These are phyloP conservation scores for Eilema caniola DNA, from an alignment of 2,888 invertebrate species.

Conservation along the genomic window DNA sequence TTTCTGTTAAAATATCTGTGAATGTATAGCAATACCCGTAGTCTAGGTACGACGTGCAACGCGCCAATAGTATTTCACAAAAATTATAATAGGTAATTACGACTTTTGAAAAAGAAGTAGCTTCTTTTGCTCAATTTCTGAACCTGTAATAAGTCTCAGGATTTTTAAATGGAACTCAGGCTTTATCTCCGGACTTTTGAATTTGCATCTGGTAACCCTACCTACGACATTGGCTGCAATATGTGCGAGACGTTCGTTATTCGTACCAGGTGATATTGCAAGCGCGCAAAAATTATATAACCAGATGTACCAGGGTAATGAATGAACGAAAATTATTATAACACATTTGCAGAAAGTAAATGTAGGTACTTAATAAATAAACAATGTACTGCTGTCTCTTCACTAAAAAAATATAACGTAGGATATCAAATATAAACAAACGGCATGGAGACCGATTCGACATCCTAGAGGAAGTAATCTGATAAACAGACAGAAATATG, in stretches of 20 bases:
- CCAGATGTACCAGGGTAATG: background rate
- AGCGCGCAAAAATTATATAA: constrained; percentile 8
- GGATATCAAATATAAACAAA: background rate
- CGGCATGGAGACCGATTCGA: background rate
- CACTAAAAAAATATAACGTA: constrained; percentile 2
- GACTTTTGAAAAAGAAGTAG: too few species aligned
- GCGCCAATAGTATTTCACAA: too few species aligned
- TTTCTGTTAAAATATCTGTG: too few species aligned
- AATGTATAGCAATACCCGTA: too few species aligned
- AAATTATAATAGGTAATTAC: too few species aligned
- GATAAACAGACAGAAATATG: background rate
- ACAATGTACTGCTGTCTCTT: constrained; percentile 45
- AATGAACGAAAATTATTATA: constrained; percentile 30
- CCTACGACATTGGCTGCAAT: background rate
- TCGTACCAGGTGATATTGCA: constrained; percentile 5
- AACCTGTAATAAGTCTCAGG: too few species aligned
- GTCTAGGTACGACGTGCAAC: too few species aligned
- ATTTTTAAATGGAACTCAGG: too few species aligned
- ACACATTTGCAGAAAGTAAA: constrained; percentile 35
- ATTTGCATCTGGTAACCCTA: too few species aligned
- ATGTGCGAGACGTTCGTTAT: background rate
- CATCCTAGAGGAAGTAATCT: background rate
- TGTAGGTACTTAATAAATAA: constrained; percentile 26
- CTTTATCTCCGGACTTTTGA: too few species aligned
- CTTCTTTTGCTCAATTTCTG: too few species aligned